Conservation (phyloP, 1,140 invertebrate species). For the Scaptodrosophila lebanonensis region DNA sequence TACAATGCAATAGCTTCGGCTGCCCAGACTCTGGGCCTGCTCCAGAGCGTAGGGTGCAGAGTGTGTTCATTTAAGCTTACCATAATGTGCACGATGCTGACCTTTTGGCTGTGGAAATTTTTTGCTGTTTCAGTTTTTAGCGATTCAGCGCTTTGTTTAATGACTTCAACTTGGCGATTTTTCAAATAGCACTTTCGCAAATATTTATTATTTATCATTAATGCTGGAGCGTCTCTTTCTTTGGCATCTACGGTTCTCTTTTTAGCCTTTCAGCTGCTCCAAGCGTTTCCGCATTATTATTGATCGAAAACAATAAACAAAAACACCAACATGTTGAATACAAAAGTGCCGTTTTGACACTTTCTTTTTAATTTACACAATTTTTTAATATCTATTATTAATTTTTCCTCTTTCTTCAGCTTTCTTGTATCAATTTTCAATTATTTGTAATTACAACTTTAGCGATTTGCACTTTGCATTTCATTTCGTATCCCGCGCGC, state of each 20-base stretch:
- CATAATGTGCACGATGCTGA: background rate
- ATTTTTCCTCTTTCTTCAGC: constrained; percentile 24
- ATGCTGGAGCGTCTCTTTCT: too few species aligned
- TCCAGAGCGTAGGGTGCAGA: too few species aligned
- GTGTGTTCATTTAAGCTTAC: too few species aligned
- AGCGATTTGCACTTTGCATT: constrained; percentile 25
- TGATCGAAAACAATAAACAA: too few species aligned
- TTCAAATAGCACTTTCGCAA: constrained; percentile 16
- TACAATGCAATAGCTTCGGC: too few species aligned
- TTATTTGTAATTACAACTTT: constrained; percentile 43
- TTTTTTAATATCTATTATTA: constrained; percentile 40
- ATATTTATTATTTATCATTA: constrained; percentile 10
- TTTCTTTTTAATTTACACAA: constrained; percentile 52
- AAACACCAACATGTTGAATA: too few species aligned
- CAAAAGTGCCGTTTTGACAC: constrained; percentile 28
- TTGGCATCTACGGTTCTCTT: too few species aligned
- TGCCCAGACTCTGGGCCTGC: too few species aligned
- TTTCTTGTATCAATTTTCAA: constrained; percentile 42
- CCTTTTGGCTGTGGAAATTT: background rate
- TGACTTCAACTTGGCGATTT: constrained; percentile 7
- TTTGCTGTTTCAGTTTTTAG: constrained; percentile 4
- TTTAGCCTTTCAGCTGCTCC: constrained; percentile 6
- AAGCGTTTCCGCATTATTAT: too few species aligned
- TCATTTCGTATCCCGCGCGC: constrained; percentile 39
- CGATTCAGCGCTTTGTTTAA: constrained; percentile 36